phyloP scores from a whole-genome alignment of 2,113 vertebrate genomes.

The Tor tambroides region DNA sequence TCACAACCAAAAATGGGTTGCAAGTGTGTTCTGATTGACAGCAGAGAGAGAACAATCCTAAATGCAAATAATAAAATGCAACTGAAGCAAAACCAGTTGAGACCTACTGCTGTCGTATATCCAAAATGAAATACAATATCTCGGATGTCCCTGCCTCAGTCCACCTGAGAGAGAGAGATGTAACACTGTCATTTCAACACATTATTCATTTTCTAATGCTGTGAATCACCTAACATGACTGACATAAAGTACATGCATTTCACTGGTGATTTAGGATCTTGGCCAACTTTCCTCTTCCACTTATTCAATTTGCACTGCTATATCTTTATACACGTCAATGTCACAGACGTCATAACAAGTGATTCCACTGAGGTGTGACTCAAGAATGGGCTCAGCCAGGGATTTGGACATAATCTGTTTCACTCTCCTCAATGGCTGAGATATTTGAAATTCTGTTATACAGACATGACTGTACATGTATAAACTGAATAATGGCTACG shows the following conservation, averaged over 20 bases:
- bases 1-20: not conserved
- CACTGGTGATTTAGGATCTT: not conserved
- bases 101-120: not conserved
- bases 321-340: conserved; percentile 9
- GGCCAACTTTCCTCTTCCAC: not conserved
- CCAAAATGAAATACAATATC: not conserved
- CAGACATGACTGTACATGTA: conserved; percentile 21
- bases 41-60: not conserved
- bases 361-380: conserved; percentile 8
- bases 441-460: not conserved
- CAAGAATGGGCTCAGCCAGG: not conserved
- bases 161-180: not conserved
- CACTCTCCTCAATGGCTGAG: not conserved
- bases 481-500: not conserved
- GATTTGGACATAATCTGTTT: conserved; percentile 14
- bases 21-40: not conserved
- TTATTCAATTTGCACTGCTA: conserved; percentile 15
- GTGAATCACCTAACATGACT: not conserved
- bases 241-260: not conserved
- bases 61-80: not conserved
- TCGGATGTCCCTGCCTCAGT: not conserved
- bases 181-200: not conserved
- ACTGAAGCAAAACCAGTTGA: not conserved
- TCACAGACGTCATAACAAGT: conserved; percentile 21
- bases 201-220: not conserved